These are phyloP conservation scores for Drosophila neonasuta DNA, from an alignment of 2,888 invertebrate species.

Conservation along the genomic window DNA sequence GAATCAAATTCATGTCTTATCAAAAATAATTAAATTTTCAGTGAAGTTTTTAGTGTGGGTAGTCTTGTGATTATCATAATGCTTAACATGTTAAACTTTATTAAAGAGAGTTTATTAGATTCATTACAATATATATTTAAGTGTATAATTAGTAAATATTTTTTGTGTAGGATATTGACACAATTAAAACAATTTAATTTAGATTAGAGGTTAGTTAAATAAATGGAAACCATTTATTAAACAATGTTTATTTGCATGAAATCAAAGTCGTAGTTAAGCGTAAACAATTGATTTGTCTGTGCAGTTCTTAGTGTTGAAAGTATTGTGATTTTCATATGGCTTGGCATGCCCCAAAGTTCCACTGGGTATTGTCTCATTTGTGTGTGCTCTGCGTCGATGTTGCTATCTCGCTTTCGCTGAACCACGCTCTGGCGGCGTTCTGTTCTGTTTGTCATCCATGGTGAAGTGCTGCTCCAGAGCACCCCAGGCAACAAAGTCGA, in stretches of 20 bases:
- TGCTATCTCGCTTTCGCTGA: neutral
- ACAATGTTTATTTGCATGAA: neutral
- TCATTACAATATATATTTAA: too few species aligned
- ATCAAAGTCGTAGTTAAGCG: neutral
- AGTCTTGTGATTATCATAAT: too few species aligned
- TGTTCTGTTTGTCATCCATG: constrained; percentile 56
- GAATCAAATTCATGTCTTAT: too few species aligned
- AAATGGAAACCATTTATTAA: neutral
- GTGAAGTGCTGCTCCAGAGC: constrained; percentile 46
- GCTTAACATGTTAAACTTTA: too few species aligned
- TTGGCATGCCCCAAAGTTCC: constrained; percentile 32
- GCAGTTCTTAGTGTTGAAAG: constrained; percentile 11
- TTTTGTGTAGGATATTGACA: too few species aligned
- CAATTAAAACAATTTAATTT: too few species aligned
- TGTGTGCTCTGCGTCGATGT: constrained; percentile 13
- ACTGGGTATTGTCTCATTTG: constrained; percentile 42
- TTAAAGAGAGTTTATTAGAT: too few species aligned
- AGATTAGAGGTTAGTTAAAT: neutral
- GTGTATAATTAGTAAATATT: too few species aligned
- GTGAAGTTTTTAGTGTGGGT: too few species aligned
- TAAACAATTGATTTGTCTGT: neutral
- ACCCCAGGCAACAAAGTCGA: constrained; percentile 42
- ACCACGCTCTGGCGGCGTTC: constrained; percentile 27
- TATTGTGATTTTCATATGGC: constrained; percentile 12
- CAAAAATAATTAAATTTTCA: too few species aligned